phyloP scores from a whole-genome alignment of 2,113 vertebrate species.

The Amazona guildingii region DNA sequence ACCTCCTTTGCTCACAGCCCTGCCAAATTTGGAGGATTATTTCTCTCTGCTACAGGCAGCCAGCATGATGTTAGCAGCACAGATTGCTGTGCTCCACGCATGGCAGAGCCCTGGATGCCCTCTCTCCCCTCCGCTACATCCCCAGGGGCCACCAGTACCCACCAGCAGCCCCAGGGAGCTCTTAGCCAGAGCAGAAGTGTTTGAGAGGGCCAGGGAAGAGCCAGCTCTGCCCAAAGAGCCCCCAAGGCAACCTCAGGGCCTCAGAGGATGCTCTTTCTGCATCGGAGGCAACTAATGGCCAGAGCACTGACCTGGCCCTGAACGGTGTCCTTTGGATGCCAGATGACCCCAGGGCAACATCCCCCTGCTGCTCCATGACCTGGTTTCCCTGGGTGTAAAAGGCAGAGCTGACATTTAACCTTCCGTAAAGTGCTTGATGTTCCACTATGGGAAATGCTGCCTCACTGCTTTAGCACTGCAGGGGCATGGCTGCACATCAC shows the following conservation, averaged over 20 bases:
- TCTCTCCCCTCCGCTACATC: not conserved
- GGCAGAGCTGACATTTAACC: constrained; percentile 33
- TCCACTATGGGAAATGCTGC: not conserved
- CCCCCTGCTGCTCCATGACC: not conserved
- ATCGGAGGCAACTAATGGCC: not conserved
- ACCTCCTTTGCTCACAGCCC: not conserved
- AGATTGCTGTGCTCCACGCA: accelerated
- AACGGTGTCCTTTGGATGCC: not conserved
- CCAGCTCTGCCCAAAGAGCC: not conserved
- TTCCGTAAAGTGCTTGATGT: not conserved
- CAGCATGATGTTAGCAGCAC: not conserved
- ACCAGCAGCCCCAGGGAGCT: not conserved
- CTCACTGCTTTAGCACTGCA: not conserved
- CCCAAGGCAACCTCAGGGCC: not conserved
- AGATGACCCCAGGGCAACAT: not conserved
- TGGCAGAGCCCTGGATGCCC: not conserved
- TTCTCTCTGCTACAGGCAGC: not conserved
- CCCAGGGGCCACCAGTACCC: not conserved
- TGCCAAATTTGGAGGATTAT: not conserved
- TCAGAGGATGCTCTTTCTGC: not conserved
- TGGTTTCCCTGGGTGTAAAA: not conserved
- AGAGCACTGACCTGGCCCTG: not conserved
- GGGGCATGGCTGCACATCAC: not conserved
- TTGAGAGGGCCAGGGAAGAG: not conserved
- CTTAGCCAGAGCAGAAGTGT: not conserved